phyloP scores from a whole-genome alignment of 2,797 vertebrate species.

The Aulostomus chinensis region DNA sequence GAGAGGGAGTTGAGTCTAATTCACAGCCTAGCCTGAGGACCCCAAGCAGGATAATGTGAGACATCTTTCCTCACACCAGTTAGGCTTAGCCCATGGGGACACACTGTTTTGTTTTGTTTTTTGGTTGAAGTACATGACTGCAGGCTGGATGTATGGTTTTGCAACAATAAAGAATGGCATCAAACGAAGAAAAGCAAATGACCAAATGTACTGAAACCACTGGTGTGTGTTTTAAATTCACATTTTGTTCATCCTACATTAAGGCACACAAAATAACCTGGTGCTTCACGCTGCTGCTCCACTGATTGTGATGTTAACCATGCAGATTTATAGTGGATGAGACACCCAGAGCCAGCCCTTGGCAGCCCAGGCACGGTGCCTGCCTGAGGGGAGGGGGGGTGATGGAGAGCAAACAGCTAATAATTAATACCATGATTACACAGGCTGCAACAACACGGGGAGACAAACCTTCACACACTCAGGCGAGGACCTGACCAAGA shows the following conservation, averaged over 20 bases:
- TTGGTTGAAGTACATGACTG: constrained; percentile 54
- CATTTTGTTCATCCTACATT: constrained; percentile 1
- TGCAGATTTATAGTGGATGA: constrained; percentile 74
- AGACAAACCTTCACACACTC: constrained; percentile 73
- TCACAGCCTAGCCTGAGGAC: constrained; percentile 65
- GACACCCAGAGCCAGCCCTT: constrained; percentile 68
- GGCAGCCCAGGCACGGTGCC: constrained; percentile 70
- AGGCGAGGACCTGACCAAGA: constrained; percentile 77
- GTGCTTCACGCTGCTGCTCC: constrained; percentile 21
- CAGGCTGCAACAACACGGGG: constrained; percentile 78
- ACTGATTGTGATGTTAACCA: constrained; percentile 60
- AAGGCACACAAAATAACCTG: constrained; percentile 4
- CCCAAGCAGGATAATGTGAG: constrained; percentile 70
- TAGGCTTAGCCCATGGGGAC: constrained; percentile 66
- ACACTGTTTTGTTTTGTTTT: constrained; percentile 48
- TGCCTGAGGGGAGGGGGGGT: constrained; percentile 73
- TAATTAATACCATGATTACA: constrained; percentile 85
- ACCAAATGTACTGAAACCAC: too few species aligned
- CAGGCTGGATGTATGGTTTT: constrained; percentile 24
- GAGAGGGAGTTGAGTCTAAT: constrained; percentile 69
- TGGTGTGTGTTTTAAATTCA: too few species aligned
- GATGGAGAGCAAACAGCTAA: constrained; percentile 85
- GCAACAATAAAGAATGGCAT: constrained; percentile 10
- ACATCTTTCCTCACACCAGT: constrained; percentile 76
- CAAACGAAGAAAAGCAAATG: too few species aligned